Percentiles rank a stretch among this genome's conserved stretches.
These are phyloP conservation scores for Cephalopholis sonnerati DNA, from an alignment of 2,113 vertebrate genomes.

Conservation along the genomic window DNA sequence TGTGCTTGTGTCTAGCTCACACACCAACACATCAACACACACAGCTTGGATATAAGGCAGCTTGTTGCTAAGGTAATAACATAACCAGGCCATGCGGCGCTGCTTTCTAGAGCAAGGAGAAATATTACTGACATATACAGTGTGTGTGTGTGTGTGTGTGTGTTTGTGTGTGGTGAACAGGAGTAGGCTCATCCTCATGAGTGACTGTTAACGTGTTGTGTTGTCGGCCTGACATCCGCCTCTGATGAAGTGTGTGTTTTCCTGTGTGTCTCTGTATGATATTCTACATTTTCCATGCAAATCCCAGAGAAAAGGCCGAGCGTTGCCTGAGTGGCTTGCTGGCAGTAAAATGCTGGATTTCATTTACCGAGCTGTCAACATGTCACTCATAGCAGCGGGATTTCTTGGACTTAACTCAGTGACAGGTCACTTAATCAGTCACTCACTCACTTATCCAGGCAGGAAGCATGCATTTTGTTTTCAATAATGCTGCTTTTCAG, in stretches of 20 bases:
- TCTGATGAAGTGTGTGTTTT: constrained; percentile 17
- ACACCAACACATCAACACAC: constrained; percentile 5
- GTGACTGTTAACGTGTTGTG: constrained; percentile 12
- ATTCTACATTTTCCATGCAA: constrained; percentile 42
- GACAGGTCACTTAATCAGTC: constrained; percentile 66
- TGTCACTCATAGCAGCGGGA: constrained; percentile 62
- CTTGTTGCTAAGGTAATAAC: constrained; percentile 67
- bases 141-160: background rate
- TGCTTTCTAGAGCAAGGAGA: constrained; percentile 55
- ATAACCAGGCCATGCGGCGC: constrained; percentile 47
- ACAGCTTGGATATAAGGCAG: constrained; percentile 29
- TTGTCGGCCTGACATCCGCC: constrained; percentile 3
- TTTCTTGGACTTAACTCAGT: constrained; percentile 55
- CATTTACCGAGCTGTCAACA: constrained; percentile 57
- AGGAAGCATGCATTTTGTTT: constrained; percentile 41
- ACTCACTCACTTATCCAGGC: constrained; percentile 35
- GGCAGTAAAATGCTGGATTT: constrained; percentile 62
- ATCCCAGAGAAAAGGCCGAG: constrained; percentile 52
- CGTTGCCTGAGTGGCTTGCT: constrained; percentile 37
- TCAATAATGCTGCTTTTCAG: constrained; percentile 35
- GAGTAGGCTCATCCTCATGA: background rate
- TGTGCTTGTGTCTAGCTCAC: background rate
- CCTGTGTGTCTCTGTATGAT: background rate
- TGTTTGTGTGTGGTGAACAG: background rate
- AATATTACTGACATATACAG: constrained; percentile 32